Conservation (phyloP, 2,113 vertebrate species). For the Dasyornis broadbenti region DNA sequence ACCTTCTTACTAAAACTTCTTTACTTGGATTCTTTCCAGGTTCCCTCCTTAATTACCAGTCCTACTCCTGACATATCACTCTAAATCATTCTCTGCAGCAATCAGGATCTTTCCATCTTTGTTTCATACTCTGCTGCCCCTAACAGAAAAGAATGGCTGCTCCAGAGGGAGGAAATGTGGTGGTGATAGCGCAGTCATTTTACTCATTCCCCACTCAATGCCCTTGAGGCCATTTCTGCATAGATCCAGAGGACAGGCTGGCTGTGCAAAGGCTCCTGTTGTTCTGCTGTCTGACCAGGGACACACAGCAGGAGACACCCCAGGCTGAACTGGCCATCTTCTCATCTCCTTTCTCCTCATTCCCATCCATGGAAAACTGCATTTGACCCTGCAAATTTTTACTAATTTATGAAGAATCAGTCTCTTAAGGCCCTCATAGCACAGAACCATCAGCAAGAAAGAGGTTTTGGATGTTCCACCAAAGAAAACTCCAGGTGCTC, state of each 20-base stretch:
- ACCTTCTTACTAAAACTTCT: not conserved
- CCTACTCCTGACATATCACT: not conserved
- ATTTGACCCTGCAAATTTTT: not conserved
- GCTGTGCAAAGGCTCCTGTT: not conserved
- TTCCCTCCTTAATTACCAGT: not conserved
- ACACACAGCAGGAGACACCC: not conserved
- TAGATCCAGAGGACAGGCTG: not conserved
- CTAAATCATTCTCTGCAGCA: not conserved
- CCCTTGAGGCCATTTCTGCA: not conserved
- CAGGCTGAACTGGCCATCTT: rapidly evolving
- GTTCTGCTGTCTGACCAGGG: not conserved
- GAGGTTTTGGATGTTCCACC: not conserved
- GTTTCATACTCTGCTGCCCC: not conserved
- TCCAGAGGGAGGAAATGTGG: not conserved
- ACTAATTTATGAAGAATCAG: not conserved
- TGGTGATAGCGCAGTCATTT: not conserved
- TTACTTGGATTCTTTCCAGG: not conserved
- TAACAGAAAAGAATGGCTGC: not conserved
- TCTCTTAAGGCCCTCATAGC: not conserved
- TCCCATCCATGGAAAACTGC: not conserved
- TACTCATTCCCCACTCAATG: too few species aligned
- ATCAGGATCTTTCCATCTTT: not conserved
- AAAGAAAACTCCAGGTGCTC: not conserved
- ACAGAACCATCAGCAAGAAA: not conserved
- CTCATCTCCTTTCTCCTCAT: not conserved